Evolutionary conservation across 2,888 invertebrate genomes (phyloP), one percentile per base, ranked within the genome.

Genomic region (Tetranychus piercei): DNA sequence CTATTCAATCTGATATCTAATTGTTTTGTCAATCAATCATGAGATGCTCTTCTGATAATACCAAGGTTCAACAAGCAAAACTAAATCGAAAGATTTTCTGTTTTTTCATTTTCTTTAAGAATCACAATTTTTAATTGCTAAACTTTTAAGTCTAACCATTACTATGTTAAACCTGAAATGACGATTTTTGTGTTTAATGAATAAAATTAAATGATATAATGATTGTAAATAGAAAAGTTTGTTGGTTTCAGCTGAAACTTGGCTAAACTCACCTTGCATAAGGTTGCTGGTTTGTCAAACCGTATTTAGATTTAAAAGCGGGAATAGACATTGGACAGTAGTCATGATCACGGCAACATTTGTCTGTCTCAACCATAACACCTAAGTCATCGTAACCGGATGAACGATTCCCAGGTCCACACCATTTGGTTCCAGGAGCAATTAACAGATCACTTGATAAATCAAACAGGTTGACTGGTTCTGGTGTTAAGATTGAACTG

Each of bases 321-420:
- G 1, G 6, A 43, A 23, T 44, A 34, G 44, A 9, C 23, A 43
- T n/a, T n/a, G 23, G 23, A 70, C 77, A 77, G 45, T 75, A 55
- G 22, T 77, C 77, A 44, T 77, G 77, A n/a, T 45, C 55, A 43
- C 77, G 44, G 34, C 77, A 77, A 66, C 77, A 77, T 34, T 66
- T 74, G 44, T 77, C 77, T 8, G 73, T 64, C 64, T 70, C 75
- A 15, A 23, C 34, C 11, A 55, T n/a, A 9, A n/a, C 6, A 20
- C 77, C 77, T n/a, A 77, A 71, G 64, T 77, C 76, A 22, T 76
- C 34, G 45, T 67, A 76, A 44, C 22, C 45, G 7, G 22, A n/a
- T 1, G 77, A 75, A 1, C 65, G 74, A n/a, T 76, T 76, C 20
- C 76, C 76, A 1, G 74, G 65, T 11, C 77, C 77, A 44, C 77